Conservation (phyloP, 2,113 vertebrate genomes). For the Paralichthys olivaceus region DNA sequence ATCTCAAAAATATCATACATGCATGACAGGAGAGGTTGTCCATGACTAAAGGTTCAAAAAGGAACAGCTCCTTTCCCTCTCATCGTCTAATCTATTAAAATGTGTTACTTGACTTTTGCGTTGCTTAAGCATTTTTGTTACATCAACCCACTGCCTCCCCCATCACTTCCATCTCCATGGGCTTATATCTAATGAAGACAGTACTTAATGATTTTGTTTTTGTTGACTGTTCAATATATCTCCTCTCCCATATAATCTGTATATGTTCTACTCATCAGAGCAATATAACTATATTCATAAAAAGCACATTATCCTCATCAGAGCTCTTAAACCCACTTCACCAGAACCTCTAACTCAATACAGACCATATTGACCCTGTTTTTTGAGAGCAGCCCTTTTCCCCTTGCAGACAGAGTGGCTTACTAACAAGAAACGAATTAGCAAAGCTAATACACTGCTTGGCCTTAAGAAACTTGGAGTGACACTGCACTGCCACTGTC, state of each 20-base stretch:
- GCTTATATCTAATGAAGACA: too few species aligned
- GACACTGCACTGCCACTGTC: slow-evolving; percentile 32
- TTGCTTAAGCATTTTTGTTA: too few species aligned
- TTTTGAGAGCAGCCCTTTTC: slow-evolving; percentile 5
- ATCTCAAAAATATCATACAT: neutral
- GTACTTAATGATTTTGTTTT: too few species aligned
- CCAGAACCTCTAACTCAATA: slow-evolving; percentile 1
- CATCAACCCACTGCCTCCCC: too few species aligned
- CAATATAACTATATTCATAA: neutral
- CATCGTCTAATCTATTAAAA: too few species aligned
- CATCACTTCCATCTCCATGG: too few species aligned
- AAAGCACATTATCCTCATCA: neutral
- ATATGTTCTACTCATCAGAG: neutral
- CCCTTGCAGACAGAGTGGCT: slow-evolving; percentile 9
- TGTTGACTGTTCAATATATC: too few species aligned
- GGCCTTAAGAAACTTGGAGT: slow-evolving; percentile 41
- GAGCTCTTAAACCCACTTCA: neutral
- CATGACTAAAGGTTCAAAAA: too few species aligned
- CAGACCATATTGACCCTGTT: neutral
- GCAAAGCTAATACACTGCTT: slow-evolving; percentile 39
- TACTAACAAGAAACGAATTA: neutral
- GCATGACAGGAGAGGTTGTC: too few species aligned
- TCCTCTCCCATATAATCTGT: too few species aligned
- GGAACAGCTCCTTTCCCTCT: too few species aligned
- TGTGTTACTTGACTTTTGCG: too few species aligned